These are phyloP conservation scores for Lepidurus arcticus DNA, from an alignment of 1,140 invertebrate genomes.

Conservation along the genomic window DNA sequence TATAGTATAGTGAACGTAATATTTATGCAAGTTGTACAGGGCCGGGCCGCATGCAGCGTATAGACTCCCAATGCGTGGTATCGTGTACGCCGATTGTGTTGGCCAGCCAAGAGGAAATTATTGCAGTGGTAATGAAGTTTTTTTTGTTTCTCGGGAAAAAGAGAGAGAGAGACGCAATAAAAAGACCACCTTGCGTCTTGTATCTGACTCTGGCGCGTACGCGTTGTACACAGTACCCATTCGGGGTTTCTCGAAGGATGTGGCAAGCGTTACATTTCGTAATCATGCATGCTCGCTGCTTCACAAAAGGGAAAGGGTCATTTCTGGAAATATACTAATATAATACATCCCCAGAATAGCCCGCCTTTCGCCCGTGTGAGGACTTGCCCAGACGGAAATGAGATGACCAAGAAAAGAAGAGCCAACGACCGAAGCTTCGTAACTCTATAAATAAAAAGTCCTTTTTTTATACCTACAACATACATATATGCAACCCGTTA, in stretches of 20 bases:
- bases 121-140: not conserved
- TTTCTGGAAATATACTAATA: not conserved
- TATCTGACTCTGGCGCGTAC: not conserved
- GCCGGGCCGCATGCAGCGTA: not conserved
- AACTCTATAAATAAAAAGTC: not conserved
- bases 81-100: not conserved
- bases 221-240: not conserved
- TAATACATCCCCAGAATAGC: constrained; percentile 1
- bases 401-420: not conserved
- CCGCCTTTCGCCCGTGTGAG: not conserved
- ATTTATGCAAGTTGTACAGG: not conserved
- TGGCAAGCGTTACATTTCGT: not conserved
- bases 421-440: constrained; percentile 8
- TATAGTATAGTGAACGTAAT: no score
- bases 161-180: not conserved
- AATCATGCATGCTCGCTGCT: not conserved
- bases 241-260: not conserved
- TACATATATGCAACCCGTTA: not conserved
- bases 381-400: not conserved
- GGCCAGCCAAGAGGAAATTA: constrained; percentile 18
- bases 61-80: not conserved
- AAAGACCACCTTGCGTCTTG: constrained; percentile 12
- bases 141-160: not conserved
- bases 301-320: not conserved
- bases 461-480: not conserved